Base-by-base conservation (phyloP, 2,797 vertebrate genomes). In the Parambassis ranga region DNA sequence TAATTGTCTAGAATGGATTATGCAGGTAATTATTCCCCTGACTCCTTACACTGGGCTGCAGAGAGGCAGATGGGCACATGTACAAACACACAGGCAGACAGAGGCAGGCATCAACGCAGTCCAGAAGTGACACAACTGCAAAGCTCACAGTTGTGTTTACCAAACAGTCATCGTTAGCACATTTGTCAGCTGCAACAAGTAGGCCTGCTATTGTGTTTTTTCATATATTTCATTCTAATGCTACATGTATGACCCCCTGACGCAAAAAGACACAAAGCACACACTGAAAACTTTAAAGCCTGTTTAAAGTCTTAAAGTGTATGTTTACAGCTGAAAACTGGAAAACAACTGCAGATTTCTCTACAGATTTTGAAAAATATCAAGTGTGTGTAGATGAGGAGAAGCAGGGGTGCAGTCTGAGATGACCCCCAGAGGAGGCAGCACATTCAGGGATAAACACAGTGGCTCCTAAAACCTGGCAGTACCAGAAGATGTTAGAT, bases 1-100 rank as follows among this genome's bases (percentile, higher is more conserved):
- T 90, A 89, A 91, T 91, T 88, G 79, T 77, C 69, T 61, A 60
- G 52, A 84, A 84, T 77, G 83, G 84, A 90, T 91, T 88, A 88
- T 67, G 75, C 68, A 89, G 84, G 82, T 90, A 90, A 91, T 92
- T 87, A 89, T 87, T 90, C 82, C 85, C 86, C 73, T 4, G 57
- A 83, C 65, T 81, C 77, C 61, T 82, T 53, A 48, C 61, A 30
- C 36, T 48, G 52, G 35, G 44, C 55, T 66, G 73, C 43, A 68
- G 56, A 59, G 16, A 68, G 75, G 63, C 75, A 80, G 59, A 75
- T 68, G 69, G 67, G 36, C 46, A 43, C 36, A 30, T 28, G 30
- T 27, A 27, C 55, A 49, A 51, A 57, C 68, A 71, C 31, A 57
- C 20, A 15, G 10, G 39, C 10, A 63, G 24, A 44, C 44, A 70